Conservation (phyloP, 2,797 vertebrate species). For the Tauraco hartlaubi region DNA sequence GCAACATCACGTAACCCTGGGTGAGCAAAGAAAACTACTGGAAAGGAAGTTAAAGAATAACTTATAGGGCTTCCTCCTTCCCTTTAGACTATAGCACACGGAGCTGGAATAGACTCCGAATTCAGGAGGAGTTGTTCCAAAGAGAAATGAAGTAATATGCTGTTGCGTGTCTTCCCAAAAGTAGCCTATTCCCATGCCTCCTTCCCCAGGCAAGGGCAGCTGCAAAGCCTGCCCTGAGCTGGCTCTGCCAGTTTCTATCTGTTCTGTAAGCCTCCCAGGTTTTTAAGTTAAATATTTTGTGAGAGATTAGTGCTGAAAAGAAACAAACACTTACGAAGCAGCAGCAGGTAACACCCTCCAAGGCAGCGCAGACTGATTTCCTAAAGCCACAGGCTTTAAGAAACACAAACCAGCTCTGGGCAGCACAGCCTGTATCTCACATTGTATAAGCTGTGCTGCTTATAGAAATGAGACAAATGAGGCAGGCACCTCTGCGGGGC, state of each 20-base stretch:
- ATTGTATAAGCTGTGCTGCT: neutral
- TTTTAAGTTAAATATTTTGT: conserved; percentile 12
- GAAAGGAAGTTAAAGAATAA: neutral
- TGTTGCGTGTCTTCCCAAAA: neutral
- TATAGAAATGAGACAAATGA: neutral
- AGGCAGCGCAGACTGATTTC: neutral
- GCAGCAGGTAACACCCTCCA: conserved; percentile 36
- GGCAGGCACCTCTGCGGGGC: neutral
- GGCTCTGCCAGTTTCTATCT: neutral
- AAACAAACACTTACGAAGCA: neutral
- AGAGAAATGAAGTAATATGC: neutral
- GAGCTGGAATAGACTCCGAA: neutral
- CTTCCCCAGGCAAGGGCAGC: neutral
- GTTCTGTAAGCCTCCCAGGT: neutral
- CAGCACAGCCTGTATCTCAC: neutral
- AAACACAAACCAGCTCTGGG: neutral
- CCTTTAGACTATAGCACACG: neutral
- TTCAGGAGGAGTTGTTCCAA: neutral
- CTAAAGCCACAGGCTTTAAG: neutral
- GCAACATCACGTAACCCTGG: neutral
- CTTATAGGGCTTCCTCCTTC: neutral
- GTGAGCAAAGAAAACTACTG: neutral
- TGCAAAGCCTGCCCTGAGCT: neutral
- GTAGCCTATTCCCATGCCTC: neutral
- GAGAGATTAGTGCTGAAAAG: conserved; percentile 41